These are phyloP conservation scores for Antedon mediterranea DNA, from an alignment of 53 echinoderm and acorn worm species.

Conservation along the genomic window DNA sequence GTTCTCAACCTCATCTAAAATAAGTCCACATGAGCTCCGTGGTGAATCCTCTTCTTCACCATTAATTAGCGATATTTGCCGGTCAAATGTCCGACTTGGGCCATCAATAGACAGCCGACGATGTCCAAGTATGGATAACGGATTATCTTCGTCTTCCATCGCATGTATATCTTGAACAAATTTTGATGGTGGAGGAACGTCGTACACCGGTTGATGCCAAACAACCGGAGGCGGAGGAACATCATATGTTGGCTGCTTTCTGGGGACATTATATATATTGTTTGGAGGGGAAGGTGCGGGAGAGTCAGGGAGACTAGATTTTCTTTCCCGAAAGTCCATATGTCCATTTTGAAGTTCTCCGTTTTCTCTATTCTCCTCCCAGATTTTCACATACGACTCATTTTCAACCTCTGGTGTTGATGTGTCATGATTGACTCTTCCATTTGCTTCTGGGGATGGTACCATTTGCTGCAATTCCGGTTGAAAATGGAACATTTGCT, in stretches of 20 bases:
- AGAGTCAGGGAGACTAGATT: not conserved
- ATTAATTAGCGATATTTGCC: not conserved
- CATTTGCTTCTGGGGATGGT: not conserved
- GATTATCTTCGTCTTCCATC: conserved; percentile 2
- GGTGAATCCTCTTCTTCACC: not conserved
- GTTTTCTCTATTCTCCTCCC: not conserved
- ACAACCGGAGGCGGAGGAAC: not conserved
- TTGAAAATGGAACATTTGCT: not conserved
- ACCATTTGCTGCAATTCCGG: not conserved
- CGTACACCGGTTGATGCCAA: not conserved
- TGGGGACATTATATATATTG: not conserved
- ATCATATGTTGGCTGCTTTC: not conserved
- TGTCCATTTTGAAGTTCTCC: not conserved
- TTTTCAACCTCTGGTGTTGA: not conserved
- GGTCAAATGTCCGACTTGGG: not conserved
- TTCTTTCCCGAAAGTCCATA: not conserved
- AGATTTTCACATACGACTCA: not conserved
- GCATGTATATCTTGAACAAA: not conserved
- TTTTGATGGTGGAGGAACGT: not conserved
- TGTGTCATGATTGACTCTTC: not conserved
- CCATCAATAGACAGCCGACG: not conserved
- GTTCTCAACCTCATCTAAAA: not conserved
- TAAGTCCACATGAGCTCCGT: not conserved
- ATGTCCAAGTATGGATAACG: too few species aligned
- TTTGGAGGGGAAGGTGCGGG: not conserved